These are phyloP conservation scores for Chironomus striatipennis DNA, from an alignment of 1,140 invertebrate species.

Conservation along the genomic window DNA sequence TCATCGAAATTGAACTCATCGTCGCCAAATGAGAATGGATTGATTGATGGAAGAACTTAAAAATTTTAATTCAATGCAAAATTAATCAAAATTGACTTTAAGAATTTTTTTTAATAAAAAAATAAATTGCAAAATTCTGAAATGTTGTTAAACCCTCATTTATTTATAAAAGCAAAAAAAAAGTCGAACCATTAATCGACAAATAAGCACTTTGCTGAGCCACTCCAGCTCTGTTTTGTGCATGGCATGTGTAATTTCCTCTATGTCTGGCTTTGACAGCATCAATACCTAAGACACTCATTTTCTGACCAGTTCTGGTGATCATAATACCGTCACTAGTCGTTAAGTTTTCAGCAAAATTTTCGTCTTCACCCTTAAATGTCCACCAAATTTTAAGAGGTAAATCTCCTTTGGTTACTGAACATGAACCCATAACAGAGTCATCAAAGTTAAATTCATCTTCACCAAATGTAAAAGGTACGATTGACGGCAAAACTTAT, in stretches of 20 bases:
- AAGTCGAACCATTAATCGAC: constrained; percentile 46
- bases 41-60: constrained; percentile 25
- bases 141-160: neutral
- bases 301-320: constrained; percentile 44
- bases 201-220: constrained; percentile 45
- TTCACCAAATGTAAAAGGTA: constrained; percentile 53
- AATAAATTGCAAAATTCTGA: constrained; percentile 26
- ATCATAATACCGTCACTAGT: constrained; percentile 36
- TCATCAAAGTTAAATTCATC: constrained; percentile 55
- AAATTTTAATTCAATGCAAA: too few relatives aligned
- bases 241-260: constrained; percentile 64
- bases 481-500: constrained; percentile 60
- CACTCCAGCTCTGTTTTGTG: constrained; percentile 50
- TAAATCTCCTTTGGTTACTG: constrained; percentile 59
- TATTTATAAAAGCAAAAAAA: too few relatives aligned
- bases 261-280: constrained; percentile 50
- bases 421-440: constrained; percentile 57
- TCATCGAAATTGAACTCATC: constrained; percentile 49
- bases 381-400: constrained; percentile 56
- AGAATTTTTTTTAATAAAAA: neutral
- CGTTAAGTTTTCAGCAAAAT: neutral
- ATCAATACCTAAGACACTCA: constrained; percentile 45
- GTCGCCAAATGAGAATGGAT: constrained; percentile 41
- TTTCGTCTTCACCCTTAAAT: constrained; percentile 42
- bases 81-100: too few relatives aligned